Evolutionary conservation across 2,797 vertebrate genomes (phyloP), one percentile per base, ranked within the genome.

Genomic region (Potorous gilbertii): DNA sequence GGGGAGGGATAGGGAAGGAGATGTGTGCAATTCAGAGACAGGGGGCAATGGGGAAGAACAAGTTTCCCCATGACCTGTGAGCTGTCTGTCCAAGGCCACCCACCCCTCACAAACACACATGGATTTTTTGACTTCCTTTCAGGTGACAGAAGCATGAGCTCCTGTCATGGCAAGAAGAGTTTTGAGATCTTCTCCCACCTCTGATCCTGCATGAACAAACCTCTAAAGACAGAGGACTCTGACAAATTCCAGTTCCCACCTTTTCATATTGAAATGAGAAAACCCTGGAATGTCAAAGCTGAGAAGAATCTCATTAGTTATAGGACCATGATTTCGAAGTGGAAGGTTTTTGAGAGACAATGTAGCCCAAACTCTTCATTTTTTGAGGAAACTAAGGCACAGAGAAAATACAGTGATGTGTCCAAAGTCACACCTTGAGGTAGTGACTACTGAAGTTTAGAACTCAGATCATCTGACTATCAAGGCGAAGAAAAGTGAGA

Each of bases 71-170:
- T 3, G 6, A 81, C n/a, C 16, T 46, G 34, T 40, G 74, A 81
- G 74, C 8, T 81, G 21, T 18, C 8, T 21, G 6, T 59, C 6
- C 52, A 52, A 52, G 52, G 52, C 52, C 52, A 52, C 52, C 52
- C 52, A 52, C 52, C 52, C 8, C 66, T 46, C 21, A 81, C 18
- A 81, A 46, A 81, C 21, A 9, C 40, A 27, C n/a, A 11, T 81
- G 74, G n/a, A 21, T 46, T 8, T 81, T 24, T 54, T 0, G 0
- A 6, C 14, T 56, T n/a, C 57, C 28, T 96, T 81, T 0, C 98
- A 99, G 99, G 99, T 56, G 96, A 99, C 97, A 99, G 99, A 0
- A 99, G 99, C 46, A 99, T 99, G 98, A 99, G 99, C 0, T 90
- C 97, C 54, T 99, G 99, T 97, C 99, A 99, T 0, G 99, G 99